Percentiles rank a stretch among this genome's conserved stretches.
These are phyloP conservation scores for Plectropomus leopardus DNA, from an alignment of 2,113 vertebrate genomes.

Conservation along the genomic window DNA sequence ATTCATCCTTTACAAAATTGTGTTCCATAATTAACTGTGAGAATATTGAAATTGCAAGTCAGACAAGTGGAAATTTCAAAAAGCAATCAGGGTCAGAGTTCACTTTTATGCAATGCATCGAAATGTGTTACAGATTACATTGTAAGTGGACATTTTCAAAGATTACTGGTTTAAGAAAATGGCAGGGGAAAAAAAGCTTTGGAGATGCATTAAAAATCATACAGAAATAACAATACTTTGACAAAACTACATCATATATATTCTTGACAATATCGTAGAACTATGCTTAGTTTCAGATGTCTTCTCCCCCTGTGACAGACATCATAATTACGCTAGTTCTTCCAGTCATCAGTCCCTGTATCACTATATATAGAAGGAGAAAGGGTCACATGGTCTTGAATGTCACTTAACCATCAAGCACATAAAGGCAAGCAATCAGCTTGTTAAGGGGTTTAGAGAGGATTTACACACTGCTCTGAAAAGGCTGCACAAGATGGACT, in stretches of 20 bases:
- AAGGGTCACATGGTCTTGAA: background rate
- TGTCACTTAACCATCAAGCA: background rate
- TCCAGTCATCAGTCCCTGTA: background rate
- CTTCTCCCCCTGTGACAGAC: background rate
- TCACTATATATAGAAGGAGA: background rate
- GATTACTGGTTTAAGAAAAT: background rate
- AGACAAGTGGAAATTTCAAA: background rate
- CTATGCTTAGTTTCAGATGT: background rate
- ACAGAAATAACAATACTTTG: background rate
- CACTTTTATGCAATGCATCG: background rate
- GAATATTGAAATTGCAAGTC: slow-evolving; percentile 12
- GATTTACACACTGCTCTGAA: background rate
- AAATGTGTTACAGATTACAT: background rate
- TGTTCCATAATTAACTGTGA: background rate
- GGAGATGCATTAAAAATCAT: background rate
- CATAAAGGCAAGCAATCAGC: background rate
- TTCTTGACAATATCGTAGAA: background rate
- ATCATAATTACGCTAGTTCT: background rate
- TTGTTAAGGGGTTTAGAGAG: slow-evolving; percentile 5
- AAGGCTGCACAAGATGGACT: background rate
- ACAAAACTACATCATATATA: background rate
- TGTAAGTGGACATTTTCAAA: background rate
- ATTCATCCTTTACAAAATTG: background rate
- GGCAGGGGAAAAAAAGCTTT: background rate
- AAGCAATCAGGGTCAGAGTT: background rate